Percentiles rank a stretch among this genome's conserved stretches.
phyloP scores from a whole-genome alignment of 2,888 invertebrate genomes.

The Scaptomyza reducta region DNA sequence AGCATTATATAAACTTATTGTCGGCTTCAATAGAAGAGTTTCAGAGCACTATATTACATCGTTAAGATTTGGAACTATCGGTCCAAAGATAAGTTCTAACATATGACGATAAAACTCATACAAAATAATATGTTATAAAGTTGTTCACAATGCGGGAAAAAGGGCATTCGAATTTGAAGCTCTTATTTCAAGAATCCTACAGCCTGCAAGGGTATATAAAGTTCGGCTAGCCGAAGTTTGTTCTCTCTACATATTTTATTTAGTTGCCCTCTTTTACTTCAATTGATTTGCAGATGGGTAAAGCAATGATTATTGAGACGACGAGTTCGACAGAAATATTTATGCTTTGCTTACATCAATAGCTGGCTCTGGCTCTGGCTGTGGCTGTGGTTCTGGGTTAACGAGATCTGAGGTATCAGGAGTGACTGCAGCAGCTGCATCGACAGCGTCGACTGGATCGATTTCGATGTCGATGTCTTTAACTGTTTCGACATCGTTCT shows the following conservation, averaged over 20 bases:
- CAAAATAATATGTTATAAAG: too few relatives aligned
- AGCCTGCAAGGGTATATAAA: neutral
- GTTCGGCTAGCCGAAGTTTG: constrained; percentile 25
- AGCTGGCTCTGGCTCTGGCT: constrained; percentile 31
- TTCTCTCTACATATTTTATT: neutral
- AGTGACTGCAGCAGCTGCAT: constrained; percentile 7
- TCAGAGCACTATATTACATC: too few relatives aligned
- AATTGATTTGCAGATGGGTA: constrained; percentile 49
- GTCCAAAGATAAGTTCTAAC: too few relatives aligned
- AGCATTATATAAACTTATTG: too few relatives aligned
- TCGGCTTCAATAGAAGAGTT: too few relatives aligned
- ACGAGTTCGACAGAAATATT: constrained; percentile 22
- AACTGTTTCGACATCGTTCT: constrained; percentile 49
- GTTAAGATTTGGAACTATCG: too few relatives aligned
- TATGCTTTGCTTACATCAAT: constrained; percentile 61
- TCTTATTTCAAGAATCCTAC: neutral
- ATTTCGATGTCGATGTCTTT: constrained; percentile 5
- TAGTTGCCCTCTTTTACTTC: constrained; percentile 33
- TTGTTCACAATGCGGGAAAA: too few relatives aligned
- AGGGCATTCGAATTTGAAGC: too few relatives aligned
- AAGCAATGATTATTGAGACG: constrained; percentile 9
- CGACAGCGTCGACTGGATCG: constrained; percentile 5
- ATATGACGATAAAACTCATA: too few relatives aligned
- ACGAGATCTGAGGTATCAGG: constrained; percentile 24
- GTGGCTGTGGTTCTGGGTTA: constrained; percentile 18